Percentiles rank a stretch among this genome's conserved stretches.
phyloP scores from a whole-genome alignment of 2,888 invertebrate genomes.

The Celastrina argiolus region DNA sequence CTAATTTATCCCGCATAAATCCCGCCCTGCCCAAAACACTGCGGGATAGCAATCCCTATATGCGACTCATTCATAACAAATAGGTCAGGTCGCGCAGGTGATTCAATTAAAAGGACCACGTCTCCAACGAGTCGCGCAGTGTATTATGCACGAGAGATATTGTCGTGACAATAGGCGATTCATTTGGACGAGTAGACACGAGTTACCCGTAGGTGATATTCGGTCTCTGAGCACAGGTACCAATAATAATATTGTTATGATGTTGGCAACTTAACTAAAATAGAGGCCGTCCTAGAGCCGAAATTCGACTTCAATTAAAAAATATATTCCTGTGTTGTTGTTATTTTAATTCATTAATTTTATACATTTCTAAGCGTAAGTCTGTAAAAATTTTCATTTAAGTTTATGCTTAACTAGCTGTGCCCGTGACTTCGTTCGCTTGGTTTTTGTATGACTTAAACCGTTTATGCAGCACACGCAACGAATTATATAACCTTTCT shows the following conservation, averaged over 20 bases:
- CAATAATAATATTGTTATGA: not conserved
- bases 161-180: not conserved
- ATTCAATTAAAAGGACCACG: slow-evolving; percentile 9
- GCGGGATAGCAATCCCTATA: not conserved
- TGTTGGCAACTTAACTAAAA: not conserved
- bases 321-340: no score
- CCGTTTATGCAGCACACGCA: no score
- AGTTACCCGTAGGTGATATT: not conserved
- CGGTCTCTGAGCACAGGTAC: not conserved
- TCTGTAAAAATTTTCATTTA: no score
- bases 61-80: not conserved
- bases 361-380: no score
- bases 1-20: not conserved
- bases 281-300: no score
- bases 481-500: no score
- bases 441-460: no score
- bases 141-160: not conserved
- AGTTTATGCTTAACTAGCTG: no score
- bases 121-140: slow-evolving; percentile 13
- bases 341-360: no score
- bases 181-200: not conserved
- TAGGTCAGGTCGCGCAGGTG: slow-evolving; percentile 13
- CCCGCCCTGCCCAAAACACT: not conserved
- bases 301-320: no score
- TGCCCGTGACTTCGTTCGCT: no score